phyloP scores from a whole-genome alignment of 1,140 invertebrate species.

The Caerostris darwini region DNA sequence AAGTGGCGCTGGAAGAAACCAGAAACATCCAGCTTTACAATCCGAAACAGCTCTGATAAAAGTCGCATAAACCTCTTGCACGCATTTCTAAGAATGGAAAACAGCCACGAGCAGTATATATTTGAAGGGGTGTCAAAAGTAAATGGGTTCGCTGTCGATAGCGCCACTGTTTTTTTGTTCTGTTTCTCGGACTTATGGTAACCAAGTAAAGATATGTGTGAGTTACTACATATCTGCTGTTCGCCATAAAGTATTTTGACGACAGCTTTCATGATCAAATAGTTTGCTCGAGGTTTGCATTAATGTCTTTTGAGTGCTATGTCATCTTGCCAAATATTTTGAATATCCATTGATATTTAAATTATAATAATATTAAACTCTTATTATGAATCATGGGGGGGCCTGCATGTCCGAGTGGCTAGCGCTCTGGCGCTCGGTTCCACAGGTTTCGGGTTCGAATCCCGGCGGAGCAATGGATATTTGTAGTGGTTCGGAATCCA shows the following conservation, averaged over 20 bases:
- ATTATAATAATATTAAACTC: too few species aligned
- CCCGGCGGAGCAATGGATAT: too few species aligned
- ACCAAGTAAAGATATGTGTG: not conserved
- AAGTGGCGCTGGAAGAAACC: slow-evolving; percentile 20
- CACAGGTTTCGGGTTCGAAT: too few species aligned
- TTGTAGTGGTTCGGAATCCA: too few species aligned
- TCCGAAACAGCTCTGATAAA: slow-evolving; percentile 66
- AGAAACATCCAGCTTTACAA: slow-evolving; percentile 45
- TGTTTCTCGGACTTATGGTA: not conserved
- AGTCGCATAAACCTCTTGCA: slow-evolving; percentile 54
- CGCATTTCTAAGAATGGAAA: slow-evolving; percentile 39
- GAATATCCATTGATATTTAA: too few species aligned
- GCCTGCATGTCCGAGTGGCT: too few species aligned
- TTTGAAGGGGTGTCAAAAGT: slow-evolving; percentile 9
- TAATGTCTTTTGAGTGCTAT: too few species aligned
- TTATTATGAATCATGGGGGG: too few species aligned
- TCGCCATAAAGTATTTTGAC: not conserved
- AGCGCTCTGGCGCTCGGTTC: too few species aligned
- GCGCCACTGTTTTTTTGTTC: not conserved
- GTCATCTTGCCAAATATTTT: too few species aligned
- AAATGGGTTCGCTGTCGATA: slow-evolving; percentile 35
- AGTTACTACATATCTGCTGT: not conserved
- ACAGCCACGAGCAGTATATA: not conserved
- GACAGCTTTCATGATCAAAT: not conserved
- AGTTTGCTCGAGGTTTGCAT: too few species aligned